phyloP scores from a whole-genome alignment of 2,797 vertebrate species.

The Micromesistius poutassou region DNA sequence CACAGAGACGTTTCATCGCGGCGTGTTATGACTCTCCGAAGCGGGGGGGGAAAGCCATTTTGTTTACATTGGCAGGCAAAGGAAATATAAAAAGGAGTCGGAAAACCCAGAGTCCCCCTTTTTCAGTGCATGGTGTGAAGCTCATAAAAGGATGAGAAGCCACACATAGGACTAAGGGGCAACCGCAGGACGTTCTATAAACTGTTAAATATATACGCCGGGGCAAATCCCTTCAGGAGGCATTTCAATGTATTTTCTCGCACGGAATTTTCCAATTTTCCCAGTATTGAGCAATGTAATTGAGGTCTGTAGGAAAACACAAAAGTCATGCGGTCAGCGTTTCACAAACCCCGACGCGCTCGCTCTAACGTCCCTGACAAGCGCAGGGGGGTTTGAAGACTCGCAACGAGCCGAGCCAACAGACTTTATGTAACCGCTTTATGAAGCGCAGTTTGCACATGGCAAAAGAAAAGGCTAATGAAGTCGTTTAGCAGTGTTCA shows the following conservation, averaged over 20 bases:
- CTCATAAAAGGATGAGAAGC: background rate
- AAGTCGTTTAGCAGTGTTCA: background rate
- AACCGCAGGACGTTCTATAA: background rate
- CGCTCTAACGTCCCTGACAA: slow-evolving; percentile 19
- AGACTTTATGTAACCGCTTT: slow-evolving; percentile 21
- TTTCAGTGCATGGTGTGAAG: background rate
- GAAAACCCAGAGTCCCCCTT: background rate
- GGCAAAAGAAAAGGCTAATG: slow-evolving; percentile 3
- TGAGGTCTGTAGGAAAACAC: slow-evolving; percentile 30
- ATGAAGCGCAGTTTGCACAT: background rate
- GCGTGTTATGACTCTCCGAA: background rate
- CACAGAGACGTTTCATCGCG: background rate
- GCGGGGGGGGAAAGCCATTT: background rate
- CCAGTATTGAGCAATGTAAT: slow-evolving; percentile 17
- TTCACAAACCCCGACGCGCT: slow-evolving; percentile 21
- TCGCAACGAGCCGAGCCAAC: slow-evolving; percentile 16
- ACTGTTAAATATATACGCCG: background rate
- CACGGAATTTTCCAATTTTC: slow-evolving; percentile 21
- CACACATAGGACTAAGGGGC: slow-evolving; percentile 3
- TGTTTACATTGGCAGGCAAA: background rate
- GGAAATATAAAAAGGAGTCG: background rate
- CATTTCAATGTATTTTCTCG: slow-evolving; percentile 6
- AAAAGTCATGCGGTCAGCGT: slow-evolving; percentile 34
- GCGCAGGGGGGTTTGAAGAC: background rate
- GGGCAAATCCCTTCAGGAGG: slow-evolving; percentile 1